phyloP scores from a whole-genome alignment of 2,888 invertebrate species.

The Ametastegia equiseti region DNA sequence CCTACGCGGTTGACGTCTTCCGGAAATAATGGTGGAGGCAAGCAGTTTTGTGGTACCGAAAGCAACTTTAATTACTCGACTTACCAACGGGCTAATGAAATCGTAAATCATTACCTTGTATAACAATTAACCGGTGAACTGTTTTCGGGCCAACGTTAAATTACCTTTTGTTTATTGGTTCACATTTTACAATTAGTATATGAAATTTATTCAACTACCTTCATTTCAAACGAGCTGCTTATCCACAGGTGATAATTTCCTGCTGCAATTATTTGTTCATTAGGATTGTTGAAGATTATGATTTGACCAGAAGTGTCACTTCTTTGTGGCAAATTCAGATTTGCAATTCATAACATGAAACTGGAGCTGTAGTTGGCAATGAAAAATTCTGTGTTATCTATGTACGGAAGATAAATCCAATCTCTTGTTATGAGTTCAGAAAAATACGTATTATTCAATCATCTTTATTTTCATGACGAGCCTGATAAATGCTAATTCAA shows the following conservation, averaged over 20 bases:
- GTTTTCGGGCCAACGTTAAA: neutral
- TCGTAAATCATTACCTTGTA: conserved; percentile 32
- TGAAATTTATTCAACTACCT: neutral
- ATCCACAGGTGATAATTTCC: neutral
- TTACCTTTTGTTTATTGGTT: neutral
- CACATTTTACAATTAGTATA: neutral
- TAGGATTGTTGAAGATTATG: neutral
- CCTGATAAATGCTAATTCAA: neutral
- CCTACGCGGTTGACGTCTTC: conserved; percentile 2
- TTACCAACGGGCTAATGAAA: conserved; percentile 28
- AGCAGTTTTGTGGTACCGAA: conserved; percentile 27
- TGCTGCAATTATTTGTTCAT: neutral
- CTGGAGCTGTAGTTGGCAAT: neutral
- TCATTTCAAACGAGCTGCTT: neutral
- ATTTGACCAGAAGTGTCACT: neutral
- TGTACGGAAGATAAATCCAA: too few species aligned
- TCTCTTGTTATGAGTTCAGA: too few species aligned
- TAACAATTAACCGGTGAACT: neutral
- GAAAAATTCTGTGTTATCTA: neutral
- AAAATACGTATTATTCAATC: too few species aligned
- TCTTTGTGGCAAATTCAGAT: neutral
- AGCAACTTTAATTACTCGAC: neutral
- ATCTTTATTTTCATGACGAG: too few species aligned
- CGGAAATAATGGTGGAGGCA: neutral
- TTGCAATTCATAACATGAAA: neutral